phyloP scores from a whole-genome alignment of 2,113 vertebrate genomes.

The Eubucco bourcierii region DNA sequence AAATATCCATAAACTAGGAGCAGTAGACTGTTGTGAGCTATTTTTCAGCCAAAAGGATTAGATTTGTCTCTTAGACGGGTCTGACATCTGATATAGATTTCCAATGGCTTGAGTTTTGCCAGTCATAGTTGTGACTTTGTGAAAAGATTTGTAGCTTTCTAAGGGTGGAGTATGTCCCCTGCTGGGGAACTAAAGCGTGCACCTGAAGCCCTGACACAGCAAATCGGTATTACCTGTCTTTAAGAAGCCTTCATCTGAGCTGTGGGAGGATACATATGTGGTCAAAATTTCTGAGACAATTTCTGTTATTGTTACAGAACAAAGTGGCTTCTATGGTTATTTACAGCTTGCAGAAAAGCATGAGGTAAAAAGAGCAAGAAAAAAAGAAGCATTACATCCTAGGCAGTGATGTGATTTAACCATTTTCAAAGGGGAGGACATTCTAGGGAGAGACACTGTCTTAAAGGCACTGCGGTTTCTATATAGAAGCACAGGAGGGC shows the following conservation, averaged over 20 bases:
- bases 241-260: background rate
- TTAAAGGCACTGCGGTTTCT: background rate
- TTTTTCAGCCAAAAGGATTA: slow-evolving; percentile 75
- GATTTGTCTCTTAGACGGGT: slow-evolving; percentile 69
- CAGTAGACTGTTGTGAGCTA: slow-evolving; percentile 59
- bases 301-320: background rate
- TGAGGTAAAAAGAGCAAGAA: rapidly evolving
- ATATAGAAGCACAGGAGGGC: background rate
- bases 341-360: background rate
- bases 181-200: slow-evolving; percentile 27
- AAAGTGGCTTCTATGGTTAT: background rate
- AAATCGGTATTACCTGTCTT: background rate
- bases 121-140: slow-evolving; percentile 64
- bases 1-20: slow-evolving; percentile 69
- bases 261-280: background rate
- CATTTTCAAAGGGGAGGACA: background rate
- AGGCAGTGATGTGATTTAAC: background rate
- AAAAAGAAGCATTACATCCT: background rate
- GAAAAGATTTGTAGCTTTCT: slow-evolving; percentile 35
- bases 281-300: background rate
- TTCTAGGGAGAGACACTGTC: background rate
- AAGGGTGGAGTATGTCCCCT: slow-evolving; percentile 62
- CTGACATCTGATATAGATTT: slow-evolving; percentile 78
- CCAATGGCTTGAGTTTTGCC: slow-evolving; percentile 67
- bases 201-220: background rate